Evolutionary conservation across 2,113 vertebrate genomes (phyloP), one percentile per base, ranked within the genome.

Genomic region (Myotis brandtii): DNA sequence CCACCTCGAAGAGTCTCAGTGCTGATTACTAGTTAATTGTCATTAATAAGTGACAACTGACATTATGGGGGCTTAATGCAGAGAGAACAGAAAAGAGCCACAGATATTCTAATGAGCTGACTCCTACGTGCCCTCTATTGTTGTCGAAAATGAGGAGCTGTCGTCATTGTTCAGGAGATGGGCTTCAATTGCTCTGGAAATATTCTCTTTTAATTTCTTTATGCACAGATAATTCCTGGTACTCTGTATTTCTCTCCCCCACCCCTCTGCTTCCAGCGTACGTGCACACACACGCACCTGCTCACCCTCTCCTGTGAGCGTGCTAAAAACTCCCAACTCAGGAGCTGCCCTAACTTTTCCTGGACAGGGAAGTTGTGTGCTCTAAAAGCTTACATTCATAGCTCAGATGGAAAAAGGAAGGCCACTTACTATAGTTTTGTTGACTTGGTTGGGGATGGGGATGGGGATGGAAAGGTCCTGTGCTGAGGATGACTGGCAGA

Each of bases 31-130:
- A 98, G 98, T 98, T 99, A 99, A 99, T 99, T 99, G 98, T 99
- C 99, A 99, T 98, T 99, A 99, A 99, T 99, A 99, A 99, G 98
- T 99, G 99, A 99, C 99, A 99, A 99, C 98, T 99, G 98, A 99
- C 98, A 98, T 99, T 98, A 99, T 98, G 98, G 98, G 98, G 98
- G 98, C 98, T 99, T 98, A 98, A 98, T 99, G 98, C 98, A 98
- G 98, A 98, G 98, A 98, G 98, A 99, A 98, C 98, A 98, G 98
- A 98, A 99, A 98, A 98, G 98, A 99, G 98, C 98, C 98, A 98
- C 98, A 99, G 98, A 99, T 99, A 99, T 99, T 98, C 98, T 99
- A 99, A 99, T 99, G 98, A 99, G 98, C 98, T 99, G 98, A 99
- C 98, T 98, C 99, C 98, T 98, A 98, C 98, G 98, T 99, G 98